Conservation (phyloP, 1,140 invertebrate genomes). For the Trypoxylus dichotomus region DNA sequence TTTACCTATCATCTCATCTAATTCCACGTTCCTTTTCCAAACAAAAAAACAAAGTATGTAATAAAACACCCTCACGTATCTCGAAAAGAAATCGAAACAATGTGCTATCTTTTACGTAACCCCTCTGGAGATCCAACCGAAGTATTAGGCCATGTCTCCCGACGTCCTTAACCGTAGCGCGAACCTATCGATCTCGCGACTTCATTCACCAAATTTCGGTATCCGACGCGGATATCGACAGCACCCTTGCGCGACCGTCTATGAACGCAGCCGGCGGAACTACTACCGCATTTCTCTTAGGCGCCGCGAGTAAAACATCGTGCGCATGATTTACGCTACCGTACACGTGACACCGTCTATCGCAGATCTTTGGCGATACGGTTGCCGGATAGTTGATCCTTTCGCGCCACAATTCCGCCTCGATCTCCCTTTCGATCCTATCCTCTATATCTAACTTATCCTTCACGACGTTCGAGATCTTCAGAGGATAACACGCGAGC, state of each 20-base stretch:
- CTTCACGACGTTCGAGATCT: conserved; percentile 44
- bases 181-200: not conserved
- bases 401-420: conserved; percentile 66
- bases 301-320: conserved; percentile 53
- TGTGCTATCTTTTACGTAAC: not conserved
- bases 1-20: not conserved
- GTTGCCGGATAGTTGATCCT: conserved; percentile 71
- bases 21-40: not conserved
- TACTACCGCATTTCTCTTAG: conserved; percentile 54
- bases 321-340: conserved; percentile 52
- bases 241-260: conserved; percentile 58
- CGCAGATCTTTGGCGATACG: conserved; percentile 54
- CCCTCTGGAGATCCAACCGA: not conserved
- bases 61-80: too few relatives aligned
- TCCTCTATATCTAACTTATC: conserved; percentile 52
- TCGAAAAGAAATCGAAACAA: not conserved
- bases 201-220: conserved; percentile 73
- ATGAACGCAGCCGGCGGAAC: conserved; percentile 59
- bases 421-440: conserved; percentile 61
- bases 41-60: too few relatives aligned
- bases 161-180: not conserved
- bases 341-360: conserved; percentile 42
- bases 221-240: conserved; percentile 63
- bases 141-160: not conserved
- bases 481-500: conserved; percentile 53